Evolutionary conservation across 2,113 vertebrate species (phyloP), one percentile per base, ranked within the genome.

Genomic region (Megalops atlanticus): DNA sequence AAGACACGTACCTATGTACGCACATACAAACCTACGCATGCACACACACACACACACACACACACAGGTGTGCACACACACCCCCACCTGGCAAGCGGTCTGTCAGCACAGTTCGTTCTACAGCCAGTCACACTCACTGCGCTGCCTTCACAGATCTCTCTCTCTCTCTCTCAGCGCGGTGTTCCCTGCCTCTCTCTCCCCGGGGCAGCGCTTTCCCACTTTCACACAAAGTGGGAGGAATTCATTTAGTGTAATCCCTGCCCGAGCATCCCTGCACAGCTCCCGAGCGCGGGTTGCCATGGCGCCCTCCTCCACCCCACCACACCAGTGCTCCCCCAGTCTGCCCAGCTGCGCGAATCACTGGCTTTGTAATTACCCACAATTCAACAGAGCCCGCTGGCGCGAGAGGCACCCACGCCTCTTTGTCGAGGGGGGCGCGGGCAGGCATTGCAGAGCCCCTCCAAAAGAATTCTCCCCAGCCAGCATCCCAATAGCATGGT

Each of bases 281-380:
- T 73, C 68, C 78, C 40, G 45, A 39, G 70, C 11, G 70, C 52
- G 31, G 24, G 79, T 80, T 80, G 79, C 79, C 79, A 80, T 80
- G 79, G 69, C n/a, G 69, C 24, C 45, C 54, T 35, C 79, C 39
- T 72, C 79, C 21, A 39, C 43, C 70, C 79, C 79, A 54, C 72
- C 79, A 24, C 31, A 33, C 70, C 79, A 11, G 33, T 5, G 10
- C 35, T 10, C 33, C 49, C 69, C 47, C 11, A 36, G 35, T 69
- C 79, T 15, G 64, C 21, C 24, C 64, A n/a, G 39, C 43, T 27
- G 31, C 78, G 45, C 58, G 58, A 79, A 36, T 36, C 35, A 4
- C 54, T 11, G 40, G 4, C 49, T 18, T 18, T 18, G 3, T 14
- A 45, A 45, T 14, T 18, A 12, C 49, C 49, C 12, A 64, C n/a